Evolutionary conservation across 1,140 invertebrate genomes (phyloP).

Genomic region (Euwallacea similis): DNA sequence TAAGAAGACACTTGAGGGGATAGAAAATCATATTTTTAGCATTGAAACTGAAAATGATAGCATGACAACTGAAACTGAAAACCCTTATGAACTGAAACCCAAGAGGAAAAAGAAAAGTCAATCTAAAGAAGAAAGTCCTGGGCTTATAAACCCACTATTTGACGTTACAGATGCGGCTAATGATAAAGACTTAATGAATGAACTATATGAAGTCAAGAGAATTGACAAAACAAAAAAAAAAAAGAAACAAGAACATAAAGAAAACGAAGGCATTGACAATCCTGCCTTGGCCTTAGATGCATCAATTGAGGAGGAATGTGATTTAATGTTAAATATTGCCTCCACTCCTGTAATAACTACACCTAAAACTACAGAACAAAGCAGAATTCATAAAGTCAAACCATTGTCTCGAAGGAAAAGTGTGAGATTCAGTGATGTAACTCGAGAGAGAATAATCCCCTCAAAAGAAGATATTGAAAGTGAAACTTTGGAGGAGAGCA

Average conservation of each 20-base stretch:
- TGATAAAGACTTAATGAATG: constrained; percentile 10
- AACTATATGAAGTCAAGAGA: constrained; percentile 36
- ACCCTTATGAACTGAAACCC: constrained; percentile 33
- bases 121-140: constrained; percentile 27
- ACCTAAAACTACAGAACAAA: constrained; percentile 1
- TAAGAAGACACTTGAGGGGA: constrained; percentile 17
- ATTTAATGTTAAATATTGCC: constrained; percentile 45
- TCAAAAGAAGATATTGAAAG: constrained; percentile 38
- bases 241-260: constrained; percentile 33
- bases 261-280: constrained; percentile 39
- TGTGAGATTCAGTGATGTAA: constrained; percentile 47
- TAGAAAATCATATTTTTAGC: constrained; percentile 36
- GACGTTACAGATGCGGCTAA: constrained; percentile 13
- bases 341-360: constrained; percentile 34
- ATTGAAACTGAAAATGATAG: constrained; percentile 19
- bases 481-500: constrained; percentile 33
- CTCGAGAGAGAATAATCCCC: constrained; percentile 44
- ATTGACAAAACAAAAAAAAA: constrained; percentile 39
- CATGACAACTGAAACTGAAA: constrained; percentile 16
- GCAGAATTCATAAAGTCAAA: constrained; percentile 18
- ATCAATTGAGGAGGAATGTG: constrained; percentile 35
- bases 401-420: constrained; percentile 40
- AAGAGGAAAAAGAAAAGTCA: constrained; percentile 35
- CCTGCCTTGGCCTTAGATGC: constrained; percentile 39
- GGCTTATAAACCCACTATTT: constrained; percentile 41